Base-by-base conservation (phyloP, 2,888 invertebrate genomes). In the Zonitis immaculata region DNA sequence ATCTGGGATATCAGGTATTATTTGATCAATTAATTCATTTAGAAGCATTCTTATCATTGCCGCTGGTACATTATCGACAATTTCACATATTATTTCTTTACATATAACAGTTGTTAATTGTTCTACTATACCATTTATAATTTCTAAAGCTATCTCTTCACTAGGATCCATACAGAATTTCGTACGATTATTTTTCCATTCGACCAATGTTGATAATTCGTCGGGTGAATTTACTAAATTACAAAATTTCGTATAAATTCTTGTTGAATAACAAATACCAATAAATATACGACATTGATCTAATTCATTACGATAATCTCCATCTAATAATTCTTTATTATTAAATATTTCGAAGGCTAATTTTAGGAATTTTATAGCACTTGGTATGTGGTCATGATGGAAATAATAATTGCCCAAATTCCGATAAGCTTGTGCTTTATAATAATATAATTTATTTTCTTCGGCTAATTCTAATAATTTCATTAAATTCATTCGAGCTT, bases 1-100 rank as follows among this genome's bases (percentile, higher is more conserved):
- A 91, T 99, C 69, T 99, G 97, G 96, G 97, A 99, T 76, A 92
- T 97, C 57, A 84, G 94, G 83, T 83, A 66, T 65, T 18, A 32
- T n/a, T n/a, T n/a, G n/a, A n/a, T n/a, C n/a, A n/a, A n/a, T n/a
- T n/a, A n/a, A n/a, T n/a, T n/a, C n/a, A n/a, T n/a, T n/a, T n/a
- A n/a, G n/a, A n/a, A n/a, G n/a, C n/a, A n/a, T n/a, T n/a, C n/a
- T n/a, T n/a, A n/a, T n/a, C n/a, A n/a, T n/a, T n/a, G n/a, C n/a
- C n/a, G n/a, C n/a, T n/a, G n/a, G n/a, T n/a, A n/a, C n/a, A n/a
- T n/a, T n/a, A n/a, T n/a, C n/a, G n/a, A n/a, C n/a, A n/a, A n/a
- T n/a, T n/a, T n/a, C n/a, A n/a, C n/a, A n/a, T n/a, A n/a, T n/a
- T n/a, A n/a, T n/a, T n/a, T n/a, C n/a, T n/a, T n/a, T n/a, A n/a